Base-by-base conservation (phyloP, 2,888 invertebrate species). In the Epiblema foenella region DNA sequence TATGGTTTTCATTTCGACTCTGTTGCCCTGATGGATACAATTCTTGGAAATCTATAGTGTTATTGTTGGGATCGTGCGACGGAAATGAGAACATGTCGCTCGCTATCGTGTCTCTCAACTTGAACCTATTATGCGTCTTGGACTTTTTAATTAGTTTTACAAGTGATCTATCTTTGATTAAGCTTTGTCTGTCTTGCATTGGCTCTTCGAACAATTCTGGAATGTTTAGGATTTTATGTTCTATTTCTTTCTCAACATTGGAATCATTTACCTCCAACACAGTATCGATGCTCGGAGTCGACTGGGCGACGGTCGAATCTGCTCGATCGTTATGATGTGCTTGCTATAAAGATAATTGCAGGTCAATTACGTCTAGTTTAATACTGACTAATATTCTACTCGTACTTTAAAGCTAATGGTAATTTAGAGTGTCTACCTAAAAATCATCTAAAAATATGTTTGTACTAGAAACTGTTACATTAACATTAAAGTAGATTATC, bases 81-180 rank as follows among this genome's bases (percentile, higher is more conserved):
- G 10, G 5, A 7, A n/a, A 11, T 7, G 60, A 29, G 17, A 60
- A 60, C 46, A 46, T 11, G 11, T 46, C 29, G 10, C 29, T 7
- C 10, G 29, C n/a, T n/a, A 29, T 17, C 10, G 60, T 24, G 11
- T 60, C 60, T 15, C 46, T 15, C 7, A n/a, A n/a, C 29, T 46
- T 46, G 60, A 46, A 60, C 29, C n/a, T n/a, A n/a, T 24, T 15
- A 4, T 24, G 46, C 17, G 46, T 29, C 29, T 60, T 60, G 7
- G 39, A 46, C n/a, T 46, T 51, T 20, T 54, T 39, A 20, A 37
- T 64, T 24, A 64, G 18, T 54, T 54, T 54, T 52, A 64, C 52
- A 10, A 51, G 17, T 20, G 64, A 39, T 64, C 52, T 54, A 20
- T 64, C 64, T 24, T 64, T 64, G 37, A 39, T 10, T 20, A 33